Conservation (phyloP, 2,797 vertebrate genomes). For the Bryconaethiops microstoma region DNA sequence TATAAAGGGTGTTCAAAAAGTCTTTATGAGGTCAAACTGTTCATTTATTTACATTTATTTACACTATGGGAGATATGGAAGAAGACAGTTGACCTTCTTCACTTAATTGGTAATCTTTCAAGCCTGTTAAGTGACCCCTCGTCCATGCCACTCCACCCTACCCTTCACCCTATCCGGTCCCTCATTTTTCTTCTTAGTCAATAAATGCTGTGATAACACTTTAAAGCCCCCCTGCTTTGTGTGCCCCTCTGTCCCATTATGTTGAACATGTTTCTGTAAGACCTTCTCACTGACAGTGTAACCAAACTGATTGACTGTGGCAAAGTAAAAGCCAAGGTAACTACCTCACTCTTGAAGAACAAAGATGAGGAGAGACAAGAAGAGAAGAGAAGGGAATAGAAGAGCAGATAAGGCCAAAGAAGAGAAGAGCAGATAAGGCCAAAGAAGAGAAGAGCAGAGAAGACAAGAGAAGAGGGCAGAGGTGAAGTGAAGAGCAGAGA, state of each 20-base stretch:
- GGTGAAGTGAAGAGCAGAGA: slow-evolving; percentile 36
- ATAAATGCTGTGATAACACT: slow-evolving; percentile 51
- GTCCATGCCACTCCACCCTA: slow-evolving; percentile 27
- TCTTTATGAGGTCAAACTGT: background rate
- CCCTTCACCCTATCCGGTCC: background rate
- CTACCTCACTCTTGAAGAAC: slow-evolving; percentile 60
- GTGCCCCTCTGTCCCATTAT: slow-evolving; percentile 37
- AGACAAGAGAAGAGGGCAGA: no score
- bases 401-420: slow-evolving; percentile 49
- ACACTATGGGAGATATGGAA: slow-evolving; percentile 4
- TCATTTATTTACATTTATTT: slow-evolving; percentile 31
- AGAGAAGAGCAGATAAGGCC: slow-evolving; percentile 57
- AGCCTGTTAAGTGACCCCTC: slow-evolving; percentile 37
- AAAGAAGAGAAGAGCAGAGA: no score
- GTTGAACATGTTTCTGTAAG: slow-evolving; percentile 46
- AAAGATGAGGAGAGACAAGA: background rate
- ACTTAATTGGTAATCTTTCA: slow-evolving; percentile 34
- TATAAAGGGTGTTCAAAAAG: background rate
- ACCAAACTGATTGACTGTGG: slow-evolving; percentile 9
- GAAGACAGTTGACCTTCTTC: slow-evolving; percentile 42
- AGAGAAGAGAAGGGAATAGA: slow-evolving; percentile 59
- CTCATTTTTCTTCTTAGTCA: slow-evolving; percentile 29
- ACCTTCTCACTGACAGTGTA: slow-evolving; percentile 20
- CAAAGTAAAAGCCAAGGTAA: slow-evolving; percentile 50
- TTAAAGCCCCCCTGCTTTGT: slow-evolving; percentile 50